A percentile compares a stretch with the other conserved stretches of the same genome.
phyloP scores from a whole-genome alignment of 1,140 invertebrate genomes.

The Bombyx mori region ASM3026992v2 NC_085130.1:6882001-6882500 shows the following conservation, averaged over 20 bases:
- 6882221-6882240: conserved; percentile 65
- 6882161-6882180: conserved; percentile 28
- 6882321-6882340: not conserved
- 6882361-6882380: no score
- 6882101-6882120: conserved; percentile 25
- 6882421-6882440: no score
- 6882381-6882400: no score
- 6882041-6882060: conserved; percentile 46
- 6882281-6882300: conserved; percentile 8
- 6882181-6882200: conserved; percentile 51
- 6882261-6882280: conserved; percentile 39
- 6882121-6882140: conserved; percentile 33
- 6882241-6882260: conserved; percentile 64
- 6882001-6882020: no score
- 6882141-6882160: conserved; percentile 25
- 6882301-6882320: conserved; percentile 12
- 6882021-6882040: conserved; percentile 9
- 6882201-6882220: conserved; percentile 62
- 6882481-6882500: no score
- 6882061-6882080: conserved; percentile 42
- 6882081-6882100: not conserved
- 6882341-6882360: conserved; percentile 6
- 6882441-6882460: no score
- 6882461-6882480: no score
- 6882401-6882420: no score